These are phyloP conservation scores for Thamnophis sirtalis DNA, from an alignment of 2,113 vertebrate genomes.

Conservation along the genomic window DNA sequence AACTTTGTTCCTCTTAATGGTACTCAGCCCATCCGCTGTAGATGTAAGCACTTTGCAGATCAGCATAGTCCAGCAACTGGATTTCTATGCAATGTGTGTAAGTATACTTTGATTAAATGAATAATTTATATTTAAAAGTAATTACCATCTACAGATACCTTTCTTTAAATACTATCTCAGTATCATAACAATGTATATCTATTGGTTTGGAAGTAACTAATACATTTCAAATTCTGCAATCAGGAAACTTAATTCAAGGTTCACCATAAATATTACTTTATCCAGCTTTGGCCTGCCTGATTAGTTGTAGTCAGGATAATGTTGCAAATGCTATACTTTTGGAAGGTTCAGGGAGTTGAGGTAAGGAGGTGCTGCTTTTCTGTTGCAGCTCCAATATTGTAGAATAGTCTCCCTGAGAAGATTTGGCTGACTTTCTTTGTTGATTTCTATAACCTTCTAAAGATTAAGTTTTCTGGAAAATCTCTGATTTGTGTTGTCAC, in stretches of 20 bases:
- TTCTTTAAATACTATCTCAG: neutral
- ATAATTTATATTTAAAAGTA: neutral
- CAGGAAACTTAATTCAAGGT: neutral
- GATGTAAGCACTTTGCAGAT: conserved; percentile 81
- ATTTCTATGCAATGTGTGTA: conserved; percentile 78
- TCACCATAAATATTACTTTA: neutral
- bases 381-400: neutral
- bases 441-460: neutral
- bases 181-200: neutral
- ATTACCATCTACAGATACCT: neutral
- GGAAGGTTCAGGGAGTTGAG: neutral
- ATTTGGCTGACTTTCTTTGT: neutral
- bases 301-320: neutral
- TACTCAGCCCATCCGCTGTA: conserved; percentile 76
- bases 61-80: conserved; percentile 74
- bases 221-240: neutral
- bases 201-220: neutral
- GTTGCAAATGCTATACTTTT: neutral
- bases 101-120: conserved; percentile 51
- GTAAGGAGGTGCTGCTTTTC: neutral
- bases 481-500: neutral
- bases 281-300: neutral
- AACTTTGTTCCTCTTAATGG: conserved; percentile 75
- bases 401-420: neutral
- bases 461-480: neutral